Base-by-base conservation (phyloP, 1,140 invertebrate genomes). In the Lepidostoma basale region DNA sequence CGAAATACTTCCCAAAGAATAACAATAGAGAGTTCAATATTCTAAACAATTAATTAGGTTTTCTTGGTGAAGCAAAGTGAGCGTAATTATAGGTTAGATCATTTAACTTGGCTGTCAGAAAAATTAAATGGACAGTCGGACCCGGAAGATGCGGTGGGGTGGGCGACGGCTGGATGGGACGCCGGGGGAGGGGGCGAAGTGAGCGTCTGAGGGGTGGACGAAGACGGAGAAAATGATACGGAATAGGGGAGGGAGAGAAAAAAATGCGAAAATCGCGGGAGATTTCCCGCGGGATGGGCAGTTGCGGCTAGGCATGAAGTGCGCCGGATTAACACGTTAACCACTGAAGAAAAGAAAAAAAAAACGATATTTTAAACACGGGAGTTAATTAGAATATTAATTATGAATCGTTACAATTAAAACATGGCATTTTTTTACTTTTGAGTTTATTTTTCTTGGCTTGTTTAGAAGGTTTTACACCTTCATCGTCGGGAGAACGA, bases 81-180 rank as follows among this genome's bases (percentile, higher is more conserved):
- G 30, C 36, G 33, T 56, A 56, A 56, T 56, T 56, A 56, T 30
- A 36, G 16, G 28, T 36, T 33, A 1, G 52, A 36, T 36, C 16
- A 22, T 47, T 56, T 56, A 39, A 39, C 52, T 49, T 4, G 16
- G 52, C 30, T 39, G 52, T 39, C 52, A 52, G 28, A 39, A 56
- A 56, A 56, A 56, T 33, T 30, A 56, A 39, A 56, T 20, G 30
- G 52, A 18, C 30, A 39, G 9, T 36, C 14, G 18, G 36, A 36
- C 52, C 10, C 33, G 52, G 52, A 30, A 2, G 18, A 12, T 16
- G 52, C 9, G 18, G n/a, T 39, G 5, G 52, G 52, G 1, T 10
- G n/a, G 20, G 10, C 14, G 1, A 12, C 14, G 14, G n/a, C n/a
- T n/a, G 14, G 52, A 9, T 10, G 45, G 44, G 44, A 47, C 16